Evolutionary conservation across 2,888 invertebrate species (phyloP), one percentile per base, ranked within the genome.

Genomic region (Protophormia terraenovae): DNA sequence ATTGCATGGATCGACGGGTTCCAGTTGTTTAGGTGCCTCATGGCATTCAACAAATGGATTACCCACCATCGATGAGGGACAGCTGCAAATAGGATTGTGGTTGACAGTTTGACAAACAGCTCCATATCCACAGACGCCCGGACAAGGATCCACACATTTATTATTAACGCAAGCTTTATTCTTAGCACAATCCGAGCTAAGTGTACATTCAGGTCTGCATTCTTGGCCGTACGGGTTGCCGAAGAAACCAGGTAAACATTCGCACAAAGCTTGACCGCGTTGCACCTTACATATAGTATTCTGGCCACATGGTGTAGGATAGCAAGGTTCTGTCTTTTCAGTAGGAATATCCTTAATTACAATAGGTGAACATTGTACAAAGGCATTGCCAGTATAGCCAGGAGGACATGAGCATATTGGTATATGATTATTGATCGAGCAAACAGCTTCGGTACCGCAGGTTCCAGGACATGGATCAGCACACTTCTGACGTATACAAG

Each of bases 11-110:
- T 97, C 96, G 77, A 93, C 92, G 66, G 94, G 93, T 86, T 92
- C 89, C 1, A 88, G 81, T 35, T 88, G 86, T 45, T 90, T 87
- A 12, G 92, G 91, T 24, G 92, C 91, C 64, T 90, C 88, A 86
- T 94, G 93, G 90, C 97, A 97, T 89, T 94, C 94, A 8, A 94
- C 94, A 90, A 97, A 97, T 60, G 97, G 97, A 94, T 97, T 96
- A 19, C 97, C 97, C n/a, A 95, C 94, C 89, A 94, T 94, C 75
- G 94, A 94, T 82, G 93, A 93, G 82, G 95, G 95, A 90, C 98
- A 98, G 87, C 95, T 95, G 90, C 98, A 98, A 67, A 97, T 95
- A 0, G 98, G 97, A 90, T 96, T 96, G 91, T 98, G 98, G 90
- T 97, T 96, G 86, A 97, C 95, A 1, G 96, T 95, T 89, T 95